Conservation (phyloP, 2,797 vertebrate species). For the Vespertilio murinus region DNA sequence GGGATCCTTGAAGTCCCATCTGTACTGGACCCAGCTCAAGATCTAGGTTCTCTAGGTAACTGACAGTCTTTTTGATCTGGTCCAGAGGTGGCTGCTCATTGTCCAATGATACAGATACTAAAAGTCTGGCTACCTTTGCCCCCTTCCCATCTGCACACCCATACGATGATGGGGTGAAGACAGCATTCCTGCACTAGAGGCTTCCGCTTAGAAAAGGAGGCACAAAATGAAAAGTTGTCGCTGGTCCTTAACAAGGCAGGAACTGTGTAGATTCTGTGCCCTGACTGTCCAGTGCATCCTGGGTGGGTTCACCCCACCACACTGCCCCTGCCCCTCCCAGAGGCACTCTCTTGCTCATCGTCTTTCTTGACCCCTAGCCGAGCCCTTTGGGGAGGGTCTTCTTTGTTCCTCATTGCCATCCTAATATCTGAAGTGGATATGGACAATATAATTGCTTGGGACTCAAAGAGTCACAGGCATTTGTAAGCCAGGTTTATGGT, state of each 20-base stretch:
- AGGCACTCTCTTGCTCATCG: neutral
- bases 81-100: neutral
- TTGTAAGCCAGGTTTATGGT: neutral
- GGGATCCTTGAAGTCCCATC: neutral
- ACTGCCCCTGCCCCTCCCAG: neutral
- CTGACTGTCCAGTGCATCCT: accelerated
- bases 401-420: neutral
- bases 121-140: neutral
- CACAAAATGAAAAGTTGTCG: neutral
- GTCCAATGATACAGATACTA: neutral
- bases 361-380: neutral
- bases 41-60: neutral
- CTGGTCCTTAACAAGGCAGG: neutral
- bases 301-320: accelerated
- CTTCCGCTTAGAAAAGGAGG: neutral
- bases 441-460: neutral
- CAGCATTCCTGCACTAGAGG: neutral
- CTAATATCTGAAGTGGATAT: neutral
- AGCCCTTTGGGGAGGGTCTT: neutral
- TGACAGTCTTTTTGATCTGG: neutral
- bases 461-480: neutral
- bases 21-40: neutral
- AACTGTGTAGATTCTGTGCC: accelerated
- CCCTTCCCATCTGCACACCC: neutral
- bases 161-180: no score